Percentiles rank a stretch among this genome's conserved stretches.
Evolutionary conservation across 2,888 invertebrate genomes (phyloP).

Genomic region (Synanthedon formicaeformis): DNA sequence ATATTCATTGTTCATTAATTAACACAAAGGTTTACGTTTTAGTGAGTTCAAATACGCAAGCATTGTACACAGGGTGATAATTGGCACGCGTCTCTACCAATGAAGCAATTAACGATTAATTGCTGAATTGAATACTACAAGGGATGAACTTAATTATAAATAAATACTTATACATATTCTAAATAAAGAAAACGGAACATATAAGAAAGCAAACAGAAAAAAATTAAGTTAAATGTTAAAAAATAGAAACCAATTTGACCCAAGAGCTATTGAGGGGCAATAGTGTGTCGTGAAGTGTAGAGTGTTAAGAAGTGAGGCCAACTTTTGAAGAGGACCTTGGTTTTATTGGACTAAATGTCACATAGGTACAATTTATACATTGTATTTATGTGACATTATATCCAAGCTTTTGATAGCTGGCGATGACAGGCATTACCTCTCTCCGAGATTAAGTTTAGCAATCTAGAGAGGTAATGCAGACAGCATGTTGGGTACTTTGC

Average conservation of each 20-base stretch:
- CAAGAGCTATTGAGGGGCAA: not conserved
- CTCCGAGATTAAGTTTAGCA: too few species aligned
- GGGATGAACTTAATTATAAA: too few species aligned
- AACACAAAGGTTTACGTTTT: not conserved
- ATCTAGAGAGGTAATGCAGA: too few species aligned
- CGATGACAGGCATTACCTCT: too few species aligned
- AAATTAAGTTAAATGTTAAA: too few species aligned
- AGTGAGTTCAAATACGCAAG: not conserved
- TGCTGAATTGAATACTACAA: not conserved
- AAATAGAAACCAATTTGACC: too few species aligned
- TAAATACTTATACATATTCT: too few species aligned
- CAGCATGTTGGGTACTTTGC: too few species aligned
- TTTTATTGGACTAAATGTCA: not conserved
- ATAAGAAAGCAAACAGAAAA: too few species aligned
- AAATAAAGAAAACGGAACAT: too few species aligned
- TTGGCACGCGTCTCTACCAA: conserved; percentile 8
- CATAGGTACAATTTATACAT: not conserved
- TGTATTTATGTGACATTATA: too few species aligned
- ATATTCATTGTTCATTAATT: not conserved
- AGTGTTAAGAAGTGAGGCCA: not conserved
- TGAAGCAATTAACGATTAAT: conserved; percentile 7
- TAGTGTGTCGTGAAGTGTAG: not conserved
- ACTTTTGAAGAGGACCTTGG: not conserved
- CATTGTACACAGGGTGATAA: conserved; percentile 8
- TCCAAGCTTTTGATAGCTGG: too few species aligned